Evolutionary conservation across 2,888 invertebrate species (phyloP).

Genomic region (Cosmia pyralina): DNA sequence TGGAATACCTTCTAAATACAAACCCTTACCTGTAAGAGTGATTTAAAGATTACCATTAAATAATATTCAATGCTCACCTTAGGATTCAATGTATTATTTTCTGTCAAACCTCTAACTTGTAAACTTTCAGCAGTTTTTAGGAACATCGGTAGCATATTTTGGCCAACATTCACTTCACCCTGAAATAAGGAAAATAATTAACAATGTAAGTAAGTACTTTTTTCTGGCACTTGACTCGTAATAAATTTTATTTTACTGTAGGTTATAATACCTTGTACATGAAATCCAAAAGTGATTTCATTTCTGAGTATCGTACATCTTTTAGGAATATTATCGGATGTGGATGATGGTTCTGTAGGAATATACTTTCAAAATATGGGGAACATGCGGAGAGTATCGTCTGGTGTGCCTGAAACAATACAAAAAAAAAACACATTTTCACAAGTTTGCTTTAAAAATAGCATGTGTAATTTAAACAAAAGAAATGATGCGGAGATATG

Average conservation of each 20-base stretch:
- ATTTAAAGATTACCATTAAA: neutral
- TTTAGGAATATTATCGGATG: conserved; percentile 98
- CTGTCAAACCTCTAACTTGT: conserved; percentile 96
- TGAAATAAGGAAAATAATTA: conserved; percentile 71
- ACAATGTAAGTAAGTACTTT: conserved; percentile 14
- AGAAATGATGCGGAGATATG: conserved; percentile 74
- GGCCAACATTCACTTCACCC: conserved; percentile 97
- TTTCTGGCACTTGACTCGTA: conserved; percentile 9
- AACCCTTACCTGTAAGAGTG: conserved; percentile 1
- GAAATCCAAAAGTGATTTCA: conserved; percentile 97
- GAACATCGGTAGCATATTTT: conserved; percentile 97
- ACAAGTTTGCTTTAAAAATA: conserved; percentile 65
- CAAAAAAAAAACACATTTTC: conserved; percentile 62
- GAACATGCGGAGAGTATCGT: conserved; percentile 98
- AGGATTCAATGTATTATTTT: conserved; percentile 93
- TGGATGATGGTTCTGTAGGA: conserved; percentile 96
- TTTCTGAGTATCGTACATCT: conserved; percentile 97
- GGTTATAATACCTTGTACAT: conserved; percentile 94
- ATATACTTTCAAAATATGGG: conserved; percentile 97
- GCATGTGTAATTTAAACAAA: conserved; percentile 72
- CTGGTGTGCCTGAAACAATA: conserved; percentile 95
- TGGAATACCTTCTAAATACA: neutral
- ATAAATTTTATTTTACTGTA: conserved; percentile 7
- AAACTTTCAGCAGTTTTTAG: conserved; percentile 97
- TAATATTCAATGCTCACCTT: conserved; percentile 79